These are phyloP conservation scores for Temnothorax nylanderi DNA, from an alignment of 1,140 invertebrate species.

Conservation along the genomic window DNA sequence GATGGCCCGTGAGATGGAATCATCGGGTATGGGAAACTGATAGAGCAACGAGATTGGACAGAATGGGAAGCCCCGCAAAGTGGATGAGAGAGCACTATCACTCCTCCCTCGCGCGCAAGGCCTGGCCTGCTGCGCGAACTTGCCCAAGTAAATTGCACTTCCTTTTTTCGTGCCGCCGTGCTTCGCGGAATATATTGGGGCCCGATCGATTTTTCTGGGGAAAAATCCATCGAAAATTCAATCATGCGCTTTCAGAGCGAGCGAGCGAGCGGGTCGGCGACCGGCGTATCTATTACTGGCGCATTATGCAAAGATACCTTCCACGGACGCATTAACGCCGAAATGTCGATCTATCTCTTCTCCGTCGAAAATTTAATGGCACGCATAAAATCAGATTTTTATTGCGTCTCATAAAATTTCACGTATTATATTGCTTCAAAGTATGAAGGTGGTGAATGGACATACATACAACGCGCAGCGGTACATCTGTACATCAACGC, in stretches of 20 bases:
- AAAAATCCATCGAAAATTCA: constrained; percentile 62
- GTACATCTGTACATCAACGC: background rate
- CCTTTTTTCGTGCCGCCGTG: constrained; percentile 56
- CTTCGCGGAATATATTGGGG: constrained; percentile 40
- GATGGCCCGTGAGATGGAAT: constrained; percentile 71
- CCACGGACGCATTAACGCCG: constrained; percentile 59
- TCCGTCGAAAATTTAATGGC: constrained; percentile 47
- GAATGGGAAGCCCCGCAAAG: constrained; percentile 79
- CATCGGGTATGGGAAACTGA: constrained; percentile 76
- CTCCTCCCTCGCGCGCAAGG: constrained; percentile 44
- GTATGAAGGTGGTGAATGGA: background rate
- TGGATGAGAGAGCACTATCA: constrained; percentile 71
- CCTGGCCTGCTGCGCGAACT: constrained; percentile 60
- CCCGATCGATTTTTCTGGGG: constrained; percentile 58
- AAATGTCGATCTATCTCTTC: constrained; percentile 62
- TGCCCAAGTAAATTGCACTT: constrained; percentile 70
- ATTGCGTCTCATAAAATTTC: constrained; percentile 44
- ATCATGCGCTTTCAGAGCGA: constrained; percentile 56
- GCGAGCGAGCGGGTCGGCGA: background rate
- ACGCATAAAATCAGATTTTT: constrained; percentile 51
- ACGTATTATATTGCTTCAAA: background rate
- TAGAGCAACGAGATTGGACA: constrained; percentile 78
- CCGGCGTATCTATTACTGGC: constrained; percentile 42
- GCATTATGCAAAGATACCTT: constrained; percentile 61
- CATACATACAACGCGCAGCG: too few relatives aligned